These are phyloP conservation scores for Platyscapa corneri DNA, from an alignment of 1,140 invertebrate genomes.

Conservation along the genomic window DNA sequence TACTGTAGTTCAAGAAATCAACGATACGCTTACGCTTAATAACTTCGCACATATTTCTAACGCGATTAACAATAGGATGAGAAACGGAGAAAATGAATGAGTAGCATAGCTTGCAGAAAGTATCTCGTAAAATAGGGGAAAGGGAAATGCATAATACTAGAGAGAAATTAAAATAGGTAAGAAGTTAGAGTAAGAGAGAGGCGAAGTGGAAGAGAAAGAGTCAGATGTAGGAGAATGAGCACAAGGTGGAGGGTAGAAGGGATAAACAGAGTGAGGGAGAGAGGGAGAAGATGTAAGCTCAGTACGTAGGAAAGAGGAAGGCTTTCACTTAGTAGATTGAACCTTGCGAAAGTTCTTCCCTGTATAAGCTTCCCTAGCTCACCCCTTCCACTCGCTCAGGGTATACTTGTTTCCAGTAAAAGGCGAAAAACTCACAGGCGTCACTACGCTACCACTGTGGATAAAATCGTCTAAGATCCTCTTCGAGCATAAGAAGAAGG, in stretches of 20 bases:
- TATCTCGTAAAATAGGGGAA: neutral
- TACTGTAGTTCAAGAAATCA: no score
- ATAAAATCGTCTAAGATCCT: constrained; percentile 38
- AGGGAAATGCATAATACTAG: neutral
- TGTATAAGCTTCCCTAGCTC: constrained; percentile 1
- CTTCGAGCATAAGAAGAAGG: neutral
- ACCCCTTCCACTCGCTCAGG: neutral
- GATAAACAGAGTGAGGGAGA: neutral
- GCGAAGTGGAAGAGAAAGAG: neutral
- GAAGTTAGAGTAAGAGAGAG: neutral
- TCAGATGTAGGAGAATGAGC: neutral
- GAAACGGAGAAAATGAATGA: neutral
- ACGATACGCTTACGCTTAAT: no score
- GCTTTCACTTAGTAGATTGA: constrained; percentile 51
- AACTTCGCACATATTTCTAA: neutral
- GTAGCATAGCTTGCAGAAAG: neutral
- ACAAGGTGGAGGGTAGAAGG: neutral
- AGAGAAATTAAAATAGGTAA: constrained; percentile 45
- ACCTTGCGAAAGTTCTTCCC: constrained; percentile 28
- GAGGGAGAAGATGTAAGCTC: neutral
- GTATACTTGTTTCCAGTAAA: neutral
- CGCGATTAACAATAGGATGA: neutral
- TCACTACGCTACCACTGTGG: neutral
- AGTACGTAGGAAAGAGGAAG: constrained; percentile 8
- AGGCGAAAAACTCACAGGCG: constrained; percentile 32